Conservation (phyloP, 2,888 invertebrate genomes). For the Melikaiella ostensackeni region DNA sequence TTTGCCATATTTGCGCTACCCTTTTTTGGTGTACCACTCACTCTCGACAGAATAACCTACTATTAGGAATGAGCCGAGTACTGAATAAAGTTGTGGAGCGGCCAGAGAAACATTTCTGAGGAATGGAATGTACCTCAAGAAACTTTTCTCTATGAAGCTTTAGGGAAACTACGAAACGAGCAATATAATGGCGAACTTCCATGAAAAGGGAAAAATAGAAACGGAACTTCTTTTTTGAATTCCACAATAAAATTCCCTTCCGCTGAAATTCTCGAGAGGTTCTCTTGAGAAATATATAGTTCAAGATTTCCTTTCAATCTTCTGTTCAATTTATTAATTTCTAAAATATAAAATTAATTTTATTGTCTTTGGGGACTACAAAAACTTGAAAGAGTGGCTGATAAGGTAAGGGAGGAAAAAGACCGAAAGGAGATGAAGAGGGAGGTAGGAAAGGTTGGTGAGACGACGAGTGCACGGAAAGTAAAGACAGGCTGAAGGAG, state of each 20-base stretch:
- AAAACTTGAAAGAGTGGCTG: no score
- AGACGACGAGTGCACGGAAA: no score
- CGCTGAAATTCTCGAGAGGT: background rate
- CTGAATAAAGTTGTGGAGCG: slow-evolving; percentile 25
- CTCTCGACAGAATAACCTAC: slow-evolving; percentile 16
- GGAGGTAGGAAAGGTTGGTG: no score
- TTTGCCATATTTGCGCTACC: slow-evolving; percentile 10
- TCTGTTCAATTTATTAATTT: background rate
- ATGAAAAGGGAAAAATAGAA: slow-evolving; percentile 16
- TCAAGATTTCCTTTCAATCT: background rate
- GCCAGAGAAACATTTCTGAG: slow-evolving; percentile 22
- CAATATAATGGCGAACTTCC: slow-evolving; percentile 29
- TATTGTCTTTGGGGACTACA: no score
- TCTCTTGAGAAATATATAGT: background rate
- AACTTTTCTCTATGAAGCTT: slow-evolving; percentile 36
- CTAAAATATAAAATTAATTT: no score
- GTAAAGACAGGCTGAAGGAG: no score
- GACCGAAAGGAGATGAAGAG: no score
- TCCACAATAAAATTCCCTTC: slow-evolving; percentile 8
- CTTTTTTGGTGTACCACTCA: slow-evolving; percentile 25
- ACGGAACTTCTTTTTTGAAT: slow-evolving; percentile 3
- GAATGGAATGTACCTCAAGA: slow-evolving; percentile 26
- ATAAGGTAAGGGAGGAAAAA: no score
- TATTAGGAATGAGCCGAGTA: slow-evolving; percentile 22
- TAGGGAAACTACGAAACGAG: slow-evolving; percentile 25